Evolutionary conservation across 2,797 vertebrate genomes (phyloP).

Genomic region (Tapirus indicus): DNA sequence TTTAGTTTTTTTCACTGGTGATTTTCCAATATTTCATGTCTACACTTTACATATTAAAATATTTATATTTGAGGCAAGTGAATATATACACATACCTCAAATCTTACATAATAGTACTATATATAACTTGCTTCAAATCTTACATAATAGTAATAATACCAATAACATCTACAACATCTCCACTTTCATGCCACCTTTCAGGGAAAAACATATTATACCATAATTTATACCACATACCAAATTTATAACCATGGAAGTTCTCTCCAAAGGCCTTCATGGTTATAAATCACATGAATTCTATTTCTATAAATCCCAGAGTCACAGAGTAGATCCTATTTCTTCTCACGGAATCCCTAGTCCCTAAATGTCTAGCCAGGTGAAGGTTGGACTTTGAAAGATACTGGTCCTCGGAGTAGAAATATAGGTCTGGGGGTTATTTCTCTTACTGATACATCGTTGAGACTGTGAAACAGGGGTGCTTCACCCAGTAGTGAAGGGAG

Average conservation of each 20-base stretch:
- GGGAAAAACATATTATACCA: background rate
- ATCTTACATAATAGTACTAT: background rate
- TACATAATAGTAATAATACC: background rate
- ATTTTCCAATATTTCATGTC: background rate
- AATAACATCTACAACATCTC: background rate
- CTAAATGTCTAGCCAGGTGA: background rate
- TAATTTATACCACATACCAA: background rate
- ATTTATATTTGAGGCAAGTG: background rate
- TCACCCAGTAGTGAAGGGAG: background rate
- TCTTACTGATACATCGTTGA: background rate
- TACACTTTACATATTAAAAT: background rate
- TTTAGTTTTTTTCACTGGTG: background rate
- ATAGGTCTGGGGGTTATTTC: background rate
- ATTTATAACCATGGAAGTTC: constrained; percentile 14
- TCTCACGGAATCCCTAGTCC: background rate
- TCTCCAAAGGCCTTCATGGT: background rate
- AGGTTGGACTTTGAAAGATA: constrained; percentile 8
- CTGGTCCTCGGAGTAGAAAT: background rate
- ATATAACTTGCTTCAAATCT: background rate
- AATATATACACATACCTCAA: background rate
- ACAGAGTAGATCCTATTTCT: constrained; percentile 2
- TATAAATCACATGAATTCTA: constrained; percentile 45
- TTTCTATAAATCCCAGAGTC: constrained; percentile 50
- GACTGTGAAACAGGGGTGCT: background rate
- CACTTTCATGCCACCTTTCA: background rate